These are phyloP conservation scores for Etheostoma nigrum DNA, from an alignment of 2,797 vertebrate genomes.

Conservation along the genomic window DNA sequence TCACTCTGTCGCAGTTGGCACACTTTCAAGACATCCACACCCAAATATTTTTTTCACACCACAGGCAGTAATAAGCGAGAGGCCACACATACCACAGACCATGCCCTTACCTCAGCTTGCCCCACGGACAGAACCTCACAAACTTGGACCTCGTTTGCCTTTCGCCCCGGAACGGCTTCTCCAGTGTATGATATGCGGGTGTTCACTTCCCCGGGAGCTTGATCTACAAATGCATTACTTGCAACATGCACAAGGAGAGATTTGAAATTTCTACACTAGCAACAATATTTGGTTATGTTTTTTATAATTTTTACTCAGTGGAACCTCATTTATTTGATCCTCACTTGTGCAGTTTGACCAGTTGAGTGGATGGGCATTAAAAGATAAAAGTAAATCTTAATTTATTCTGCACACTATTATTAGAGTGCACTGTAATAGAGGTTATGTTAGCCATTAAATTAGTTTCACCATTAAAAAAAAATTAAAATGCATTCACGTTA, in stretches of 20 bases:
- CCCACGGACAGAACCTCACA: conserved; percentile 78
- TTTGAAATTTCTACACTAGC: conserved; percentile 75
- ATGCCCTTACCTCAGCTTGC: conserved; percentile 81
- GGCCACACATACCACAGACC: conserved; percentile 77
- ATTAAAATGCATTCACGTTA: conserved; percentile 40
- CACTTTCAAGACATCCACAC: conserved; percentile 78
- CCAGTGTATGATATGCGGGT: conserved; percentile 88
- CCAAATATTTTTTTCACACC: conserved; percentile 84
- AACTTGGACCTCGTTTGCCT: conserved; percentile 80
- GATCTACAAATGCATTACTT: conserved; percentile 89
- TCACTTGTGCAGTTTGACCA: conserved; percentile 44
- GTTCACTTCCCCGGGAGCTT: conserved; percentile 83
- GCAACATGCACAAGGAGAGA: conserved; percentile 87
- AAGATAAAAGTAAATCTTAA: conserved; percentile 33
- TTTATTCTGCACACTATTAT: conserved; percentile 41
- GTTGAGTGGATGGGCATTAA: conserved; percentile 55
- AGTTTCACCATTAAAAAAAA: conserved; percentile 15
- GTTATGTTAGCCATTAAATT: conserved; percentile 45
- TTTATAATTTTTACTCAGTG: conserved; percentile 26
- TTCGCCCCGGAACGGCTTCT: conserved; percentile 82
- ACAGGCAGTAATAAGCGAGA: conserved; percentile 80
- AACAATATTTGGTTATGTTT: conserved; percentile 50
- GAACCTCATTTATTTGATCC: conserved; percentile 57
- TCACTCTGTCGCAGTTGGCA: conserved; percentile 80
- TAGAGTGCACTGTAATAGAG: conserved; percentile 26